Base-by-base conservation (phyloP, 2,888 invertebrate genomes). In the Catocala fraxini region DNA sequence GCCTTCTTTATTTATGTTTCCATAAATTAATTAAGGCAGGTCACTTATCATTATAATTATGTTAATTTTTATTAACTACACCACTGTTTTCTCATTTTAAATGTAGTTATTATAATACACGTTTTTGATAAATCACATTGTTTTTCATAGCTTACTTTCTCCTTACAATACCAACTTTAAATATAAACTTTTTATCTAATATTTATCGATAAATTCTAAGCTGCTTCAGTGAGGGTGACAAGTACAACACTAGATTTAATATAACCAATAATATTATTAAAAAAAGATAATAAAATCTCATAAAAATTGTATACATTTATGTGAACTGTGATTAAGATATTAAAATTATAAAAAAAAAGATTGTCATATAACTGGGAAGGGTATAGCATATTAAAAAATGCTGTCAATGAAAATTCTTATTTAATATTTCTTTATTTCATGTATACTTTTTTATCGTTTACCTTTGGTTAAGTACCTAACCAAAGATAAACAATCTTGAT, bases 1-100 rank as follows among this genome's bases (percentile, higher is more conserved):
- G 68, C 68, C 79, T 80, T 80, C 71, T 81, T 79, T 63, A 70
- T 79, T 81, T 80, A 80, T 80, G 77, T 61, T 48, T n/a, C 46
- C 65, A 80, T 80, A 80, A 81, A 80, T 73, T 25, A 66, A 77
- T 65, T 64, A 80, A 80, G 80, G 70, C 59, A 46, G 51, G 12
- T 43, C n/a, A 25, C 55, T 56, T 34, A 15, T 25, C 54, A 51
- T 46, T 48, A n/a, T 43, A 4, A 33, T 3, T 25, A 6, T 13
- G 5, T 41, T 5, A 11, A 0, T 53, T 13, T 25, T 41, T 34
- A 42, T 1, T 51, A 51, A 62, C 71, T 69, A 73, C 69, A 73
- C 77, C 63, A 77, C 69, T 59, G 42, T 42, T 6, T 61, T 70
- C 7, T 33, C 0, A 39, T 39, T 39, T 6, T 39, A 39, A 39